Evolutionary conservation across 2,113 vertebrate genomes (phyloP).

Genomic region (Odocoileus hemionus): DNA sequence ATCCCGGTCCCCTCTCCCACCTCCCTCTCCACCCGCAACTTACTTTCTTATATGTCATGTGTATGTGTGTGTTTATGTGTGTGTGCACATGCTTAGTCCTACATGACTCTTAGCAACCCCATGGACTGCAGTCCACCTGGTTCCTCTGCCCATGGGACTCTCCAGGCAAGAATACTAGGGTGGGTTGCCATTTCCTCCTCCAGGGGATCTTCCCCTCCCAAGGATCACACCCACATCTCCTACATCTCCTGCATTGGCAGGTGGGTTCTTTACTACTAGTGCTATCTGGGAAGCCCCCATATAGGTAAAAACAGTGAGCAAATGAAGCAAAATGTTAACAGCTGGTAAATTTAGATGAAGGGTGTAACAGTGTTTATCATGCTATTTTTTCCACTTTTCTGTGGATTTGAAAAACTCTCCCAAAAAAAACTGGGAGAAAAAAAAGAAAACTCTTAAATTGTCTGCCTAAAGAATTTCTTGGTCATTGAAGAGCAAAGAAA

Average conservation of each 20-base stretch:
- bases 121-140: not conserved
- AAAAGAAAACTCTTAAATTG: not conserved
- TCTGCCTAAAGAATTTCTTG: not conserved
- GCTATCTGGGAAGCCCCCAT: not conserved
- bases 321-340: not conserved
- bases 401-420: not conserved
- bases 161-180: not conserved
- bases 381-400: not conserved
- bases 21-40: not conserved
- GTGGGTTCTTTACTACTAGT: not conserved
- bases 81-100: not conserved
- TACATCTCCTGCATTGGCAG: not conserved
- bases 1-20: too few species aligned
- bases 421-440: not conserved
- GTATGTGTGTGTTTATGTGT: not conserved
- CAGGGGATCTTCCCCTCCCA: not conserved
- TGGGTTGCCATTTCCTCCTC: not conserved
- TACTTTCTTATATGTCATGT: not conserved
- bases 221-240: fast-evolving
- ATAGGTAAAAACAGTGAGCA: not conserved
- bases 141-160: not conserved
- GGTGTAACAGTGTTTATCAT: not conserved
- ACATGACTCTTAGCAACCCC: not conserved
- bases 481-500: not conserved
- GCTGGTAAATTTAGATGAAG: not conserved